Evolutionary conservation across 1,140 invertebrate species (phyloP), one percentile per base, ranked within the genome.

Genomic region (Pollicipes pollicipes): DNA sequence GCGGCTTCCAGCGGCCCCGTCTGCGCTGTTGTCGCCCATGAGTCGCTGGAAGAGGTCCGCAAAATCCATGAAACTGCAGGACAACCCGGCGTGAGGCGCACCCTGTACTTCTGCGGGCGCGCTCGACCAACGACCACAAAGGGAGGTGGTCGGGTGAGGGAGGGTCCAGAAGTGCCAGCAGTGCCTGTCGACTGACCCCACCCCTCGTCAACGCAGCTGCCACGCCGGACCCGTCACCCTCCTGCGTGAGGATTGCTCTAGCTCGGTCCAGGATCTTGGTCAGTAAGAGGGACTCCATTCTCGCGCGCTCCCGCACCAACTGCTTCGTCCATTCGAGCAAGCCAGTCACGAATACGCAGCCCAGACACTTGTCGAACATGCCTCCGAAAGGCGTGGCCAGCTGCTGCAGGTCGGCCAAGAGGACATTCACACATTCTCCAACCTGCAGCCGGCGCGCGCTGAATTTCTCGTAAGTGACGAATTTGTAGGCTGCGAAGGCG

Each of bases 401-500:
- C 27, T 32, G 30, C 17, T 27, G 45, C 24, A 70, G 70, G 27
- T 70, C 45, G 35, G 37, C 37, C 45, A 70, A 29, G 45, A 66
- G 64, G 0, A 70, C 45, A 21, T 70, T 32, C 3, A 66, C 58
- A 21, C 3, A 70, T 28, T 71, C 70, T 6, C 70, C 70, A 69
- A 4, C 45, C 26, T 24, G 24, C 28, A 71, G 37, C 70, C 69
- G 67, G 16, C 66, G 37, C 30, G n/a, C 17, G 30, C 24, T 30
- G 30, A 69, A 69, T 17, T 26, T 27, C 28, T 71, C 66, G 58
- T 71, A 30, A 2, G 70, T 64, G 24, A 31, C 30, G 30, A 37
- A 69, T 10, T 67, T 35, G 30, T 71, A 63, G 3, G 58, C 70
- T 30, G 70, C 31, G 58, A 71, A 71, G 30, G 66, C 70, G 27